Conservation (phyloP, 2,888 invertebrate species). For the Chrysomela aeneicollis region DNA sequence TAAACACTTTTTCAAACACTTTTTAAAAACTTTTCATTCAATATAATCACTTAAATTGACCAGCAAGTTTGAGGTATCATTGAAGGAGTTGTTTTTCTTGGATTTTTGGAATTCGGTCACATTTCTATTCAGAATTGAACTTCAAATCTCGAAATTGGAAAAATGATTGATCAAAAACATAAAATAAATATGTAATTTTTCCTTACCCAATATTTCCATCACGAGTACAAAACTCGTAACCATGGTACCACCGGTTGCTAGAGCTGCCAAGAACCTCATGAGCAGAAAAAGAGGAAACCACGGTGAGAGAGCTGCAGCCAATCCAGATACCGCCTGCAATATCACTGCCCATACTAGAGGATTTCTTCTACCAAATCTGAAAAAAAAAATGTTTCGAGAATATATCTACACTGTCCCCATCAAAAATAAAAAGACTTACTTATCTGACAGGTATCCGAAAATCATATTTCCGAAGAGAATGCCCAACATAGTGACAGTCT, state of each 20-base stretch:
- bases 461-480: conserved; percentile 78
- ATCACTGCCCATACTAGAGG: conserved; percentile 78
- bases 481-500: conserved; percentile 80
- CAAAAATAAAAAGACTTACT: conserved; percentile 66
- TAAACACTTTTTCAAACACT: too few relatives aligned
- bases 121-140: too few relatives aligned
- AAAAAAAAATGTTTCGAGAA: too few relatives aligned
- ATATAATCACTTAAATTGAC: too few relatives aligned
- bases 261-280: conserved; percentile 74
- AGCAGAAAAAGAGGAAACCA: conserved; percentile 71
- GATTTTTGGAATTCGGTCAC: too few relatives aligned
- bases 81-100: too few relatives aligned
- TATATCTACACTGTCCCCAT: too few relatives aligned
- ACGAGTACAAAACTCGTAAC: conserved; percentile 77
- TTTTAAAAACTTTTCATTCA: too few relatives aligned
- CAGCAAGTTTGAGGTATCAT: too few relatives aligned
- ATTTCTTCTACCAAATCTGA: conserved; percentile 76
- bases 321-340: conserved; percentile 76
- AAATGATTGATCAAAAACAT: too few relatives aligned
- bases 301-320: conserved; percentile 74
- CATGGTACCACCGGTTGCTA: conserved; percentile 86
- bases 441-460: conserved; percentile 80
- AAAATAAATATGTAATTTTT: too few relatives aligned
- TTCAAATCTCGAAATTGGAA: not conserved
- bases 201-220: conserved; percentile 72